Base-by-base conservation (phyloP, 2,888 invertebrate species). In the Drosophila sordidula region DNA sequence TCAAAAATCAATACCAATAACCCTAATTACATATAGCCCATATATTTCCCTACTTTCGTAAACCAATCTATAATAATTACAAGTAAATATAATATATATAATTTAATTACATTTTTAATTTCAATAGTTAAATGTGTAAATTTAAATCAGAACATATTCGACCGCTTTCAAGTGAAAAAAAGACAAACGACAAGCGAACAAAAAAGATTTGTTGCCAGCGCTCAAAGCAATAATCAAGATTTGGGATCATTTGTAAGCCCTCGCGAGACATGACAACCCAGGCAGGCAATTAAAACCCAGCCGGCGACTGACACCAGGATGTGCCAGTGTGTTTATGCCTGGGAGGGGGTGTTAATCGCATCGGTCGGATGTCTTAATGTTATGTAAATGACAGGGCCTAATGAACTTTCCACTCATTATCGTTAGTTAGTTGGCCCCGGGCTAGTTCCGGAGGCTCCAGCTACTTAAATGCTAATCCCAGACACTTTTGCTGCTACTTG, bases 331-430 rank as follows among this genome's bases (percentile, higher is more conserved):
- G 69, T 75, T 64, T 63, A 64, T 73, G 59, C 56, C 64, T 57
- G 32, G 12, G 0, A n/a, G 5, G 25, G 44, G 42, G 52, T 51
- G 75, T 63, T 70, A 72, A 72, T 72, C 67, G 62, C 55, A 62
- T 76, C 58, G 66, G 52, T 54, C 54, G 82, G 75, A 81, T 78
- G 82, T 70, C 78, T 74, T 88, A 87, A 88, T 88, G 88, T 89
- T 89, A 85, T 86, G 89, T 89, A 86, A 86, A 86, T 86, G 85
- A 79, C 85, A 82, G 86, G 65, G 77, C 77, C 89, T 89, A 86
- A 86, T 86, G 89, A 89, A 86, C 89, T 79, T 87, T 82, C 70
- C 87, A 79, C 86, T 88, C 88, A 89, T 86, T 86, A 89, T 87
- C 89, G 89, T 85, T 88, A 86, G 88, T 82, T 78, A 80, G 56